A percentile compares a stretch with the other conserved stretches of the same genome.
These are phyloP conservation scores for Plebejus argus DNA, from an alignment of 2,888 invertebrate genomes.

Conservation along the genomic window DNA sequence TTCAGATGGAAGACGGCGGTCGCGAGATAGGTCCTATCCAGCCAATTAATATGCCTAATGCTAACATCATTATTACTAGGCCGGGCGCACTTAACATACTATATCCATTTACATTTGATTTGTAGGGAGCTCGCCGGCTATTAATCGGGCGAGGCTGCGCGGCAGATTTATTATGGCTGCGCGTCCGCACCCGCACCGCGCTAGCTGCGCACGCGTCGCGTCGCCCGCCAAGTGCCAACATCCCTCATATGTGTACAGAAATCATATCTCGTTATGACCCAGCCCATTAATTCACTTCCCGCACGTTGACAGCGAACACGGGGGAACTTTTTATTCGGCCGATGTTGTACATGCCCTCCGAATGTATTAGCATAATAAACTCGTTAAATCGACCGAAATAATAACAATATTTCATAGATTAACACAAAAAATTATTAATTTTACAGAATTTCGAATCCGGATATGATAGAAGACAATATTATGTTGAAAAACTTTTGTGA, in stretches of 20 bases:
- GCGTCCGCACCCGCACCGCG: slow-evolving; percentile 18
- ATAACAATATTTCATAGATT: slow-evolving; percentile 22
- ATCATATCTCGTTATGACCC: slow-evolving; percentile 32
- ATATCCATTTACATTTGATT: slow-evolving; percentile 81
- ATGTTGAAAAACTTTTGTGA: slow-evolving; percentile 2
- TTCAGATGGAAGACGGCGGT: slow-evolving; percentile 48
- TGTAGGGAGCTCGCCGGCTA: slow-evolving; percentile 74
- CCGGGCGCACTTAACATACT: slow-evolving; percentile 77
- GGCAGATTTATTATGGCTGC: slow-evolving; percentile 62
- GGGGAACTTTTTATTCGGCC: slow-evolving; percentile 7
- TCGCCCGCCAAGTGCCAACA: background rate
- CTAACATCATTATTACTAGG: slow-evolving; percentile 81
- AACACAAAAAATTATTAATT: background rate
- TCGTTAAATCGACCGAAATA: slow-evolving; percentile 20
- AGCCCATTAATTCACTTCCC: slow-evolving; percentile 30
- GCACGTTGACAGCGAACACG: slow-evolving; percentile 30
- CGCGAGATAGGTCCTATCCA: slow-evolving; percentile 73
- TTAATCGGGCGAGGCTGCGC: slow-evolving; percentile 73
- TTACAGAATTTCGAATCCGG: background rate
- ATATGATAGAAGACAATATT: background rate
- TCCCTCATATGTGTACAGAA: slow-evolving; percentile 33
- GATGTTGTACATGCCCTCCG: slow-evolving; percentile 29
- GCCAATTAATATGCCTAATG: slow-evolving; percentile 81
- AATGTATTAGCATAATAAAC: slow-evolving; percentile 32
- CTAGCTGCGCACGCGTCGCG: background rate